phyloP scores from a whole-genome alignment of 2,113 vertebrate species.

The Perccottus glenii region DNA sequence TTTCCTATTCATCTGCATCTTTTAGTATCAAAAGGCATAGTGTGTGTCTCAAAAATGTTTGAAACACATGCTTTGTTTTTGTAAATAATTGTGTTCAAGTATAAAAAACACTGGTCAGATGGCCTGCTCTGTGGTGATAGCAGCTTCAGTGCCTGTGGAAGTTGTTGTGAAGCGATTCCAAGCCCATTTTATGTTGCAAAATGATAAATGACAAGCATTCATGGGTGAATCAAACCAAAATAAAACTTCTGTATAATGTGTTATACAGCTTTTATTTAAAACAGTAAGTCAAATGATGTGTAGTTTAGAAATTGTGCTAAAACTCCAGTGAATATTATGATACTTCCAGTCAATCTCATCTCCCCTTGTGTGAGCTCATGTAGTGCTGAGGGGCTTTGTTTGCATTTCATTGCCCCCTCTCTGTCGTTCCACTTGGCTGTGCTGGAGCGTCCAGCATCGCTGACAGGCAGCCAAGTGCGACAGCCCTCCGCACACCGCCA shows the following conservation, averaged over 20 bases:
- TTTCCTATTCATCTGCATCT: constrained; percentile 32
- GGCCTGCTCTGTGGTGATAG: too few species aligned
- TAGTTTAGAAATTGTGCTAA: too few species aligned
- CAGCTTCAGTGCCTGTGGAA: too few species aligned
- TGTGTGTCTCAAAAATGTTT: not conserved
- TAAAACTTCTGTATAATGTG: too few species aligned
- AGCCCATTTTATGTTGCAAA: not conserved
- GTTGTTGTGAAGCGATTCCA: too few species aligned
- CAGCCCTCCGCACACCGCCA: constrained; percentile 48
- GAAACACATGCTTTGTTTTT: too few species aligned
- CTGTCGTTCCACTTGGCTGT: constrained; percentile 54
- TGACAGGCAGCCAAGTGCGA: constrained; percentile 56
- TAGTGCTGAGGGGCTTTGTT: constrained; percentile 37
- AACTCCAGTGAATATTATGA: constrained; percentile 14
- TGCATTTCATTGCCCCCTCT: constrained; percentile 41
- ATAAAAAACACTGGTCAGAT: too few species aligned
- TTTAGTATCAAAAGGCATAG: constrained; percentile 20
- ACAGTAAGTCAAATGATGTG: constrained; percentile 1
- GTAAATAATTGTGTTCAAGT: not conserved
- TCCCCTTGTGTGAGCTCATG: not conserved
- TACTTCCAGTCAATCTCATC: constrained; percentile 21
- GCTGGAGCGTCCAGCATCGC: constrained; percentile 19
- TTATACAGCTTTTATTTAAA: too few species aligned
- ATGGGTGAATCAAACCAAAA: too few species aligned
- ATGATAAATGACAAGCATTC: not conserved